phyloP scores from a whole-genome alignment of 1,140 invertebrate species.

The Doryteuthis pealeii region DNA sequence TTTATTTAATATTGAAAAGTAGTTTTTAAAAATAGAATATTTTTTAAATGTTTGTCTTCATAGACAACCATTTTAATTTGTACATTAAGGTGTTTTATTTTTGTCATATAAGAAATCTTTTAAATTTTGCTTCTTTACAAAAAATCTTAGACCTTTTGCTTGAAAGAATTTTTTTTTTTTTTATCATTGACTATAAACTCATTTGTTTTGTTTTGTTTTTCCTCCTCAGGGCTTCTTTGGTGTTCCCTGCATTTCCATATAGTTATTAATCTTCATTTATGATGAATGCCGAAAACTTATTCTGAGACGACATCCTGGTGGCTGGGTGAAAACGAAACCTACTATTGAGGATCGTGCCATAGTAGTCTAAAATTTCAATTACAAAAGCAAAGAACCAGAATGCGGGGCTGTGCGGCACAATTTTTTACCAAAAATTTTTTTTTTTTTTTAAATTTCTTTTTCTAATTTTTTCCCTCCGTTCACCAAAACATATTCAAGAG shows the following conservation, averaged over 20 bases:
- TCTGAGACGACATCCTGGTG: constrained; percentile 87
- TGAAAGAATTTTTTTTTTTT: no score
- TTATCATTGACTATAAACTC: no score
- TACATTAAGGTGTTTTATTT: no score
- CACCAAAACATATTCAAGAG: constrained; percentile 14
- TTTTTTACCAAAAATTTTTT: neutral
- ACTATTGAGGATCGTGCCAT: constrained; percentile 75
- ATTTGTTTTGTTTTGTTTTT: constrained; percentile 12
- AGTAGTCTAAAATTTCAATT: constrained; percentile 7
- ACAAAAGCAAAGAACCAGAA: constrained; percentile 12
- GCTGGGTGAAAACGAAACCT: constrained; percentile 98
- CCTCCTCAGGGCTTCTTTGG: constrained; percentile 90
- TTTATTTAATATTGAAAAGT: no score
- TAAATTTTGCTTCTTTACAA: no score
- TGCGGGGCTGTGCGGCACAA: constrained; percentile 12
- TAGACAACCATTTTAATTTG: no score
- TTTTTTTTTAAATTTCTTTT: neutral
- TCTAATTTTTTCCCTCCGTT: constrained; percentile 4
- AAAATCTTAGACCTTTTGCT: no score
- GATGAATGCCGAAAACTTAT: constrained; percentile 95
- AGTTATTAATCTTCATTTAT: constrained; percentile 96
- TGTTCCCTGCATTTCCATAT: constrained; percentile 97
- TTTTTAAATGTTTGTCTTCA: no score
- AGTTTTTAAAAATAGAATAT: no score
- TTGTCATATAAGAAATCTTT: no score